Percentiles rank a stretch among this genome's conserved stretches.
phyloP scores from a whole-genome alignment of 2,888 invertebrate species.

The Leptopterna dolabrata region DNA sequence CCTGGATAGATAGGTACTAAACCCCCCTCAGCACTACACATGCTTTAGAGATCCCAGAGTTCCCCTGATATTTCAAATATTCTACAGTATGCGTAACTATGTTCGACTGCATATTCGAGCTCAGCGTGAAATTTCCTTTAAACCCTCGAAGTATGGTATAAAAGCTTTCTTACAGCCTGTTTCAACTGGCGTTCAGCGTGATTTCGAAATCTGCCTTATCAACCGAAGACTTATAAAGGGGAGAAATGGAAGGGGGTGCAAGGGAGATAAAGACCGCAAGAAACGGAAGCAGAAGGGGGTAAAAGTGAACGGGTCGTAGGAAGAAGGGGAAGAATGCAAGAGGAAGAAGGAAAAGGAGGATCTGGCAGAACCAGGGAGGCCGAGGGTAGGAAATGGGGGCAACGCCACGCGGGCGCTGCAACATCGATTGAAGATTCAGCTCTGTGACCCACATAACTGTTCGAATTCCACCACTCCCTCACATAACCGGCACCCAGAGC shows the following conservation, averaged over 20 bases:
- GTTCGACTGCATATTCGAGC: no score
- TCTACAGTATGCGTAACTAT: no score
- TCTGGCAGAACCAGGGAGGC: not conserved
- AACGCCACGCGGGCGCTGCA: slow-evolving; percentile 36
- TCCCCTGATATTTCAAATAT: no score
- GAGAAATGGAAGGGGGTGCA: not conserved
- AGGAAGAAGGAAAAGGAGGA: not conserved
- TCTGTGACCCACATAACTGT: slow-evolving; percentile 35
- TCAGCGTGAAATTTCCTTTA: no score
- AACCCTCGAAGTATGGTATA: no score
- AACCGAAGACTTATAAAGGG: no score
- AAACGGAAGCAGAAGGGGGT: not conserved
- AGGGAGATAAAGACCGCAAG: not conserved
- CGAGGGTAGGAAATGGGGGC: slow-evolving; percentile 13
- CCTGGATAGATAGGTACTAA: no score
- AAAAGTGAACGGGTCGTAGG: not conserved
- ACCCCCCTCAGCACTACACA: no score
- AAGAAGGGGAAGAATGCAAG: not conserved
- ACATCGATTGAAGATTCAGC: slow-evolving; percentile 48
- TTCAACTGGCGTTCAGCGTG: no score
- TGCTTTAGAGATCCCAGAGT: no score
- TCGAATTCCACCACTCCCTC: not conserved
- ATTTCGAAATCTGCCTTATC: no score
- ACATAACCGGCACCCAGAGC: not conserved
- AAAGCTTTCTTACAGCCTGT: no score